A percentile compares a stretch with the other conserved stretches of the same genome.
phyloP scores from a whole-genome alignment of 2,888 invertebrate species.

The Leptopilina myrica region DNA sequence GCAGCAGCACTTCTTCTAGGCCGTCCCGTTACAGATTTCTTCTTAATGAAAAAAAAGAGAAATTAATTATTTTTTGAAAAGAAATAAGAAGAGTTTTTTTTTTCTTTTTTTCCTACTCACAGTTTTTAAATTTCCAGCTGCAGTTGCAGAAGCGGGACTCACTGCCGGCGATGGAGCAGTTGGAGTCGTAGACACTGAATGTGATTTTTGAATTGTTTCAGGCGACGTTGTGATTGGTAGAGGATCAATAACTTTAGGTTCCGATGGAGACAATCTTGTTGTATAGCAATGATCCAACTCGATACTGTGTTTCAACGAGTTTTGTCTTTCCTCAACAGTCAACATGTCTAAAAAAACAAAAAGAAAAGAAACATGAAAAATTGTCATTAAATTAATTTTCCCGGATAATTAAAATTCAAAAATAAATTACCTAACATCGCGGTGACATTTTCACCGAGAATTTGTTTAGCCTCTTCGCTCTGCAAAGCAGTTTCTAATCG shows the following conservation, averaged over 20 bases:
- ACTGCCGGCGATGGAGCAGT: conserved; percentile 45
- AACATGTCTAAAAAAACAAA: conserved; percentile 74
- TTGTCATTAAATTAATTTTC: too few relatives aligned
- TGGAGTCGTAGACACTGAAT: conserved; percentile 43
- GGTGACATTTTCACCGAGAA: conserved; percentile 77
- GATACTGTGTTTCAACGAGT: conserved; percentile 78
- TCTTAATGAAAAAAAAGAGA: not conserved
- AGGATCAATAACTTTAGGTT: conserved; percentile 78
- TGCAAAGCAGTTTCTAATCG: conserved; percentile 78
- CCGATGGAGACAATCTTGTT: conserved; percentile 79
- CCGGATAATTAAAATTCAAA: not conserved
- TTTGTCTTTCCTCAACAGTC: conserved; percentile 78
- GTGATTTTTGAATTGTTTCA: conserved; percentile 62
- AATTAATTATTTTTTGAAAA: conserved; percentile 5
- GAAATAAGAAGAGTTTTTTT: conserved; percentile 13
- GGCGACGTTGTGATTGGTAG: conserved; percentile 66
- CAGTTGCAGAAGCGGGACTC: conserved; percentile 47
- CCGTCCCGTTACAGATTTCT: conserved; percentile 40
- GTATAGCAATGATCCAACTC: conserved; percentile 91
- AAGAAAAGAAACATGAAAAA: not conserved
- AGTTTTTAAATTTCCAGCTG: conserved; percentile 50
- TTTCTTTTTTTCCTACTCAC: conserved; percentile 49
- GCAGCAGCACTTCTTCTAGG: conserved; percentile 47
- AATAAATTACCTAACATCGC: conserved; percentile 74
- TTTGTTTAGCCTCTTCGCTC: conserved; percentile 78